Base-by-base conservation (phyloP, 2,113 vertebrate species). In the Haemorhous mexicanus region DNA sequence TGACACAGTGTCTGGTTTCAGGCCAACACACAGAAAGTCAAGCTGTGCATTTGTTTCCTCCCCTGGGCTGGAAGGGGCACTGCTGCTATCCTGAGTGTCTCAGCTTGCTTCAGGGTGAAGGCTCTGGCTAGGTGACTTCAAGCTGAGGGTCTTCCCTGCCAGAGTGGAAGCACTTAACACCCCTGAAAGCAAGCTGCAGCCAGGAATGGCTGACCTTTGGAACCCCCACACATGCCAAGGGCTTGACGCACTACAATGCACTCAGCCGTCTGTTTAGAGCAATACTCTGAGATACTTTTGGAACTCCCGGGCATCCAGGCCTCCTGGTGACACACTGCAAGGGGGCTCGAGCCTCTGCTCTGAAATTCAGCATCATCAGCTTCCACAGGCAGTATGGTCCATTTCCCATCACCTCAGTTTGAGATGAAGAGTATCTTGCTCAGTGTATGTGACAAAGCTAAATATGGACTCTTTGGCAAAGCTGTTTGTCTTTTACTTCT, bases 1-100 rank as follows among this genome's bases (percentile, higher is more conserved):
- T 95, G 84, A 94, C 80, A 92, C 21, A 33, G 76, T 63, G 77
- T 74, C 62, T 95, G 83, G 69, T 94, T 93, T 94, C 93, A 82
- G 66, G 89, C 91, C 91, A 95, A 78, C 17, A 37, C 11, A 37
- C 33, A 83, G 35, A 59, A 89, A 75, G 20, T 46, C 76, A 92
- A 78, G 21, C 68, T 81, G 56, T 39, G 69, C 27, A 37, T 70
- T 92, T 86, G 16, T 75, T 94, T 82, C 18, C 23, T 90, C 3
- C 50, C 87, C 39, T 4, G 18, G 72, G 39, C 47, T 84, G 56
- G 64, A 87, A 78, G n/a, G 44, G 83, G 23, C 64, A 59, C 39
- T 74, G 11, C 43, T 74, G 47, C 63, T 61, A 75, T 46, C 22
- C 52, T 44, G 13, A 22, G 16, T 46, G 20, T 76, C 55, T 58